Evolutionary conservation across 2,888 invertebrate species (phyloP).

Genomic region (Zootermopsis nevadensis): DNA sequence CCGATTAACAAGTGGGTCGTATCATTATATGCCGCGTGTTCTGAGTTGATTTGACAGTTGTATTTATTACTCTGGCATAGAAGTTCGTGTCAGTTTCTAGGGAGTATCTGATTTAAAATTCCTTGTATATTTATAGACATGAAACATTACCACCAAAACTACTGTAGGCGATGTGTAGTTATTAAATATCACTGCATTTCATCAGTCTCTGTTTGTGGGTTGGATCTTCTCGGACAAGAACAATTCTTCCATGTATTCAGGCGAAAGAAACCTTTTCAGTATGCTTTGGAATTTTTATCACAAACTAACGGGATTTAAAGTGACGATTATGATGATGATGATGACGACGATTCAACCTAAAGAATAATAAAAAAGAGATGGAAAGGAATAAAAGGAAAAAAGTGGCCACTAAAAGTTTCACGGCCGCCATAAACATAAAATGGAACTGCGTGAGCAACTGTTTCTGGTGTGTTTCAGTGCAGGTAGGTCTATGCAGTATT

Average conservation of each 20-base stretch:
- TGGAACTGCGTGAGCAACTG: slow-evolving; percentile 20
- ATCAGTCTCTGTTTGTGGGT: no score
- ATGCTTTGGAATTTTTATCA: slow-evolving; percentile 34
- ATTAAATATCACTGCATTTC: no score
- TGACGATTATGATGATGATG: slow-evolving; percentile 39
- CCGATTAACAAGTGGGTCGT: no score
- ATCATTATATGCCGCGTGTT: no score
- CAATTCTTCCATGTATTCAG: slow-evolving; percentile 15
- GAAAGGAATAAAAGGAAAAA: slow-evolving; percentile 32
- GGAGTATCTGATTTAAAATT: no score
- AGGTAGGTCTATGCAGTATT: slow-evolving; percentile 18
- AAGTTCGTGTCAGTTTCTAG: no score
- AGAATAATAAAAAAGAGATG: slow-evolving; percentile 32
- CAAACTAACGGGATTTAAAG: slow-evolving; percentile 47
- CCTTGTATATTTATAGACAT: no score
- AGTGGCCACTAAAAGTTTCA: slow-evolving; percentile 46
- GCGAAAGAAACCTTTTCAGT: background rate
- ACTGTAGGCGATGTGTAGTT: no score
- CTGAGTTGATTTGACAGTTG: no score
- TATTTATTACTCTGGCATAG: no score
- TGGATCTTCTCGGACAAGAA: background rate
- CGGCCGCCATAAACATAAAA: slow-evolving; percentile 40
- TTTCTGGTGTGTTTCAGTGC: slow-evolving; percentile 30
- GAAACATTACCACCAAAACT: no score
- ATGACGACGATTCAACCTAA: slow-evolving; percentile 39